These are phyloP conservation scores for Sebastiscus albofasciatus DNA, from an alignment of 2,797 vertebrate species.

Conservation along the genomic window DNA sequence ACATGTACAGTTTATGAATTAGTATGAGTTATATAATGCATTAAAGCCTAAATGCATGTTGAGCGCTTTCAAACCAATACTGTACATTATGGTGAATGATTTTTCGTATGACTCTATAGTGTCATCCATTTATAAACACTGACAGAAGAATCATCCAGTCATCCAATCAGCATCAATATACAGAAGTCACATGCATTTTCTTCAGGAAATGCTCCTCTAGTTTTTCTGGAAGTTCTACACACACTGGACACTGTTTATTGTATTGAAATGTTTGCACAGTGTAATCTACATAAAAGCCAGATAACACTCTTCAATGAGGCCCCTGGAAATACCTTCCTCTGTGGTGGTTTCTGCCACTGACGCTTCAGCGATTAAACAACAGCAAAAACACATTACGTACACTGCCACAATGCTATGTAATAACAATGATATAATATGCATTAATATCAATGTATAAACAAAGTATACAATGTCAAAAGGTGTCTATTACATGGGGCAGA, in stretches of 20 bases:
- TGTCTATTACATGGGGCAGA: conserved; percentile 53
- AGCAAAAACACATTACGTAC: conserved; percentile 56
- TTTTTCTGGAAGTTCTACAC: conserved; percentile 24
- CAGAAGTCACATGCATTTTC: conserved; percentile 44
- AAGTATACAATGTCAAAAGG: conserved; percentile 60
- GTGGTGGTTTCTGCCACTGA: conserved; percentile 37
- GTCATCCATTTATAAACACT: conserved; percentile 35
- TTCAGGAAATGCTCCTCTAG: conserved; percentile 30
- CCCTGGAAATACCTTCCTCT: conserved; percentile 28
- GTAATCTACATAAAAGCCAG: conserved; percentile 50
- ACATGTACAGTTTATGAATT: conserved; percentile 33
- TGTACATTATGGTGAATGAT: conserved; percentile 27
- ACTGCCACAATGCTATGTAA: conserved; percentile 48
- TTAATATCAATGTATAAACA: conserved; percentile 56
- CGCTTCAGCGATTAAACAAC: conserved; percentile 42
- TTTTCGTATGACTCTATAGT: conserved; percentile 21
- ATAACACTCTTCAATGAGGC: conserved; percentile 42
- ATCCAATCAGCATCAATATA: conserved; percentile 37
- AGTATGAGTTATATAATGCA: conserved; percentile 30
- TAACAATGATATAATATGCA: conserved; percentile 54
- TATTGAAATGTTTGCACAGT: conserved; percentile 58
- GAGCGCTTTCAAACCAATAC: conserved; percentile 29
- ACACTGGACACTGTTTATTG: conserved; percentile 41
- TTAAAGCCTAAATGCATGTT: conserved; percentile 23
- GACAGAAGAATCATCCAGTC: conserved; percentile 37